Conservation (phyloP, 1,140 invertebrate genomes). For the Drosophila repleta region DNA sequence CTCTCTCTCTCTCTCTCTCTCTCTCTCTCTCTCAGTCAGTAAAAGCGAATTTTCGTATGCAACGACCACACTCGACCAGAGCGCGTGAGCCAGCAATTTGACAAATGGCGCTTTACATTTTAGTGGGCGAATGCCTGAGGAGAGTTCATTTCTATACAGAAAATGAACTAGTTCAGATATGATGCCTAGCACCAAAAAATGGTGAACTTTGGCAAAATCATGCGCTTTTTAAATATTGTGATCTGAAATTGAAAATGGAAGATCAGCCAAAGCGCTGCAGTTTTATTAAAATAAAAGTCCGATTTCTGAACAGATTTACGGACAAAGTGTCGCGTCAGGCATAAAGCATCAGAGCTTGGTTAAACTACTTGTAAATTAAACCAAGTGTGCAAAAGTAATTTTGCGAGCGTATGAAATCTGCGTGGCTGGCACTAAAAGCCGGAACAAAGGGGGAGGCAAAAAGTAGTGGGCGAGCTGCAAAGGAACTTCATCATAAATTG, state of each 20-base stretch:
- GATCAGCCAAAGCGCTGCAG: no score
- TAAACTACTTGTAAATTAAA: constrained; percentile 48
- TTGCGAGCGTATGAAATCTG: constrained; percentile 47
- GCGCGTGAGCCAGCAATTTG: constrained; percentile 37
- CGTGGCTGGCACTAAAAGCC: constrained; percentile 59
- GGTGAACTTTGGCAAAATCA: no score
- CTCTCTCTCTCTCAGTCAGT: constrained; percentile 38
- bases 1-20: no score
- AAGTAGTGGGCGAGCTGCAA: not conserved
- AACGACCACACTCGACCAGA: not conserved
- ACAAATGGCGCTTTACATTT: constrained; percentile 34
- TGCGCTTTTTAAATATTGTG: no score
- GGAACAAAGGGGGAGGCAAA: constrained; percentile 11
- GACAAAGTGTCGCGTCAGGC: constrained; percentile 4
- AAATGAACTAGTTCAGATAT: no score
- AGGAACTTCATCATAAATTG: constrained; percentile 72
- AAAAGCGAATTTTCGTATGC: not conserved
- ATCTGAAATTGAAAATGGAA: no score
- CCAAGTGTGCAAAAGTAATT: constrained; percentile 40
- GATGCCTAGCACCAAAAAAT: no score
- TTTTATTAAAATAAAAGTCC: not conserved
- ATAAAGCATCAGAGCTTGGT: constrained; percentile 13
- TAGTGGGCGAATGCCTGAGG: not conserved
- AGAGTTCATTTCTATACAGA: not conserved
- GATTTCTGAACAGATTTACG: not conserved